Conservation (phyloP, 2,888 invertebrate genomes). For the Nomada goodeniana region DNA sequence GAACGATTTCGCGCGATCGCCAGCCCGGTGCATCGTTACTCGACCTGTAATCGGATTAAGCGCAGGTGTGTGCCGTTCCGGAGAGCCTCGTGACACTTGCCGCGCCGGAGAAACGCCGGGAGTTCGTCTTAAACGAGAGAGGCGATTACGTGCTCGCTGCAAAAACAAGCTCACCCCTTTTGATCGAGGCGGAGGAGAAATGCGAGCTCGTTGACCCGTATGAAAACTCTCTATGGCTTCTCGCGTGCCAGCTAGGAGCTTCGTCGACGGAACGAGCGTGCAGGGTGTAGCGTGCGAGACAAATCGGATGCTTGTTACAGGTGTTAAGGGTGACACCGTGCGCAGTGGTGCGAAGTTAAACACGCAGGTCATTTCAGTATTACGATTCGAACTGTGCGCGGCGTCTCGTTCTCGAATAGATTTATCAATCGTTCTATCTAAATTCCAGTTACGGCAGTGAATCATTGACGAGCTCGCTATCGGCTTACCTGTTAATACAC, state of each 20-base stretch:
- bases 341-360: not conserved
- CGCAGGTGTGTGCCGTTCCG: constrained; percentile 65
- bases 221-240: constrained; percentile 48
- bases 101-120: constrained; percentile 27
- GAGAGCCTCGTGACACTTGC: constrained; percentile 46
- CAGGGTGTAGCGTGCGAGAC: constrained; percentile 13
- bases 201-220: constrained; percentile 55
- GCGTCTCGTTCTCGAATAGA: no score
- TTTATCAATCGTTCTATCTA: no score
- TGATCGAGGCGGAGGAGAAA: constrained; percentile 35
- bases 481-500: no score
- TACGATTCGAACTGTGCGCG: no score
- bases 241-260: constrained; percentile 24
- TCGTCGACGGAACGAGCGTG: constrained; percentile 5
- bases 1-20: constrained; percentile 53
- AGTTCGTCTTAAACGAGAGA: constrained; percentile 8
- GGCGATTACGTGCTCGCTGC: constrained; percentile 42
- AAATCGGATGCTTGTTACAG: constrained; percentile 17
- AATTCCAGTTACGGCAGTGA: no score
- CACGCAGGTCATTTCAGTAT: no score
- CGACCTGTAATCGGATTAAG: constrained; percentile 69
- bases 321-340: not conserved
- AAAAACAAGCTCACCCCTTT: constrained; percentile 50
- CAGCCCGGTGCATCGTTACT: constrained; percentile 46
- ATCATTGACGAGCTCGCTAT: no score